Percentiles rank a stretch among this genome's conserved stretches.
Evolutionary conservation across 1,140 invertebrate species (phyloP).

Genomic region (Luehdorfia chinensis): DNA sequence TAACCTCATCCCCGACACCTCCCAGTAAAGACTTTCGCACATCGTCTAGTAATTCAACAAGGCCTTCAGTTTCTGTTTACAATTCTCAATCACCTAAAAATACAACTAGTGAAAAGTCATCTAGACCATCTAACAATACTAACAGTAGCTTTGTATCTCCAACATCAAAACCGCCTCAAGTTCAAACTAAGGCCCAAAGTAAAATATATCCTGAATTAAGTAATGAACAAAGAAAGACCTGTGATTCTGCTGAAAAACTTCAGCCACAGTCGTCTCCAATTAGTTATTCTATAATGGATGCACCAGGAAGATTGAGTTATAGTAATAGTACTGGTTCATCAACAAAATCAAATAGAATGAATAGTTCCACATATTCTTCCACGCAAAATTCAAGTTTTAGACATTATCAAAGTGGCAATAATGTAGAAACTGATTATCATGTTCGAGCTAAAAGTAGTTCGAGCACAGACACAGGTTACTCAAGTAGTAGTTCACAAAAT

Average conservation of each 20-base stretch:
- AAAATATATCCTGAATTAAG: constrained; percentile 82
- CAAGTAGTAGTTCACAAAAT: constrained; percentile 80
- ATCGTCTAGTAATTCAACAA: constrained; percentile 58
- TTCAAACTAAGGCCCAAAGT: constrained; percentile 83
- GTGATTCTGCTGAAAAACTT: constrained; percentile 74
- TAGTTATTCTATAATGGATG: constrained; percentile 86
- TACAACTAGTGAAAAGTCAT: constrained; percentile 59
- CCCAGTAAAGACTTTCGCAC: constrained; percentile 80
- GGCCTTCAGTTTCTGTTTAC: constrained; percentile 66
- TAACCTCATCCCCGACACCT: constrained; percentile 70
- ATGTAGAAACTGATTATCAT: constrained; percentile 81
- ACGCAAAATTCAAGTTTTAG: constrained; percentile 77
- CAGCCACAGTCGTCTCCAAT: constrained; percentile 85
- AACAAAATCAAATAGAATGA: constrained; percentile 60
- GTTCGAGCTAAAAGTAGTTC: constrained; percentile 81
- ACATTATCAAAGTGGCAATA: constrained; percentile 79
- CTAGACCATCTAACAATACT: constrained; percentile 46
- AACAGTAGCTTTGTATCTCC: constrained; percentile 76
- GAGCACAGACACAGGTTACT: constrained; percentile 80
- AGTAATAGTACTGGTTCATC: constrained; percentile 71
- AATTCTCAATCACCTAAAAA: constrained; percentile 76
- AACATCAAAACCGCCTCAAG: constrained; percentile 76
- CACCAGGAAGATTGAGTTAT: constrained; percentile 79
- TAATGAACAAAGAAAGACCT: constrained; percentile 76
- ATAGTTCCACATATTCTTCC: constrained; percentile 57